Conservation (phyloP, 35 echinoderm and acorn worm species). For the Antedon bifida region DNA sequence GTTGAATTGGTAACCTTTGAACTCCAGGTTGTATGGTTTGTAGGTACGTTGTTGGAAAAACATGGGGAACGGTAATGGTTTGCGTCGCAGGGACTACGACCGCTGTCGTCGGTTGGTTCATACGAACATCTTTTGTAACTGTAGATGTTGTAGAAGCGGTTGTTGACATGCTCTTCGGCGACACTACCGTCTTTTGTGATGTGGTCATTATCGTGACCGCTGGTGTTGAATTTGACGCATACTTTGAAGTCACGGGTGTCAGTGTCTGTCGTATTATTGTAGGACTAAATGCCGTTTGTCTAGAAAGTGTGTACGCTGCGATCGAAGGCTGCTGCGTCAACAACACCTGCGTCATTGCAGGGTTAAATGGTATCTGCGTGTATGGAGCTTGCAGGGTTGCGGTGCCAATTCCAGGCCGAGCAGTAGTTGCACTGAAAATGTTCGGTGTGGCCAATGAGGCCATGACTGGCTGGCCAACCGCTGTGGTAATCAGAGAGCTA, state of each 20-base stretch:
- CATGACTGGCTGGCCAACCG: neutral
- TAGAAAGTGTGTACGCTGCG: neutral
- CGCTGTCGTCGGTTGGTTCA: neutral
- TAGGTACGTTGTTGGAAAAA: neutral
- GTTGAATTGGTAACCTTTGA: neutral
- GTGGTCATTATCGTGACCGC: neutral
- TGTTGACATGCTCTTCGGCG: neutral
- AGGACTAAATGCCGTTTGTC: neutral
- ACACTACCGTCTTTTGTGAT: neutral
- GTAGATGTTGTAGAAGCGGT: neutral
- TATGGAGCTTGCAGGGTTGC: neutral
- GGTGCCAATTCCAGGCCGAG: neutral
- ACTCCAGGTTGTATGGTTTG: neutral
- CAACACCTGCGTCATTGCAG: neutral
- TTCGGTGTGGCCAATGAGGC: neutral
- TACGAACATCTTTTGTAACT: neutral
- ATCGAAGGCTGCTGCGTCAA: neutral
- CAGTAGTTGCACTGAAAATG: neutral
- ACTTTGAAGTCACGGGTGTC: neutral
- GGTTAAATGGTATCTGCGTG: neutral
- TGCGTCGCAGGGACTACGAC: neutral
- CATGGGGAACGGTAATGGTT: neutral
- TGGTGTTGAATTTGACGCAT: neutral
- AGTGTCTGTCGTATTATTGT: neutral
- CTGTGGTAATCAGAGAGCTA: neutral